These are phyloP conservation scores for Acleris holmiana DNA, from an alignment of 2,888 invertebrate genomes.

Conservation along the genomic window DNA sequence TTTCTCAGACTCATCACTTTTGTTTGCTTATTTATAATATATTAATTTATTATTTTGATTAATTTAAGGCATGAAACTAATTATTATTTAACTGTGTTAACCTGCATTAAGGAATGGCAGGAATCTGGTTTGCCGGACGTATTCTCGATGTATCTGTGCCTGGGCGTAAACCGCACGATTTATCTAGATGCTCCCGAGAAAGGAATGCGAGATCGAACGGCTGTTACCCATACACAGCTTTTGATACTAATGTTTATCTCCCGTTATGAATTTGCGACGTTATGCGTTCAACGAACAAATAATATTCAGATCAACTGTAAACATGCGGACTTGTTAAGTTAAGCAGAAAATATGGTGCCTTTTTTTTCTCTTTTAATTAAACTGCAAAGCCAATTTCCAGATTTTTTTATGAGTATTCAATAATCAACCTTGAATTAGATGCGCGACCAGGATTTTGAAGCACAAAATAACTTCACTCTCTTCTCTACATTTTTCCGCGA, in stretches of 20 bases:
- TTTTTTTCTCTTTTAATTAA: no score
- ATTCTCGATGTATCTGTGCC: conserved; percentile 20
- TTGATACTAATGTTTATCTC: not conserved
- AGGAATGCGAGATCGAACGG: conserved; percentile 31
- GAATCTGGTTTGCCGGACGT: conserved; percentile 35
- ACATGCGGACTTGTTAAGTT: no score
- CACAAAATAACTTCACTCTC: no score
- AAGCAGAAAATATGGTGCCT: no score
- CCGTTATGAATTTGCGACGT: conserved; percentile 2
- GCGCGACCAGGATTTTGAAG: no score
- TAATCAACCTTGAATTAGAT: no score
- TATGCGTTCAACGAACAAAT: not conserved
- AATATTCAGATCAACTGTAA: no score
- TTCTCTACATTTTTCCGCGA: no score
- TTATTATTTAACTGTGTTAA: conserved; percentile 28
- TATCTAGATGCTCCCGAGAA: conserved; percentile 26
- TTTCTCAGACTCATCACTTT: not conserved
- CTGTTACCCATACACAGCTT: not conserved
- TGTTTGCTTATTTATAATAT: not conserved
- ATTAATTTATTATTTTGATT: not conserved
- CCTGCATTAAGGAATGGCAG: conserved; percentile 30
- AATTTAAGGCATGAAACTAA: conserved; percentile 1
- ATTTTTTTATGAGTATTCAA: no score
- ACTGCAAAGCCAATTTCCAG: no score
- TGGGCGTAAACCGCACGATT: conserved; percentile 30